phyloP scores from a whole-genome alignment of 2,797 vertebrate genomes.

The Liparis tanakae region DNA sequence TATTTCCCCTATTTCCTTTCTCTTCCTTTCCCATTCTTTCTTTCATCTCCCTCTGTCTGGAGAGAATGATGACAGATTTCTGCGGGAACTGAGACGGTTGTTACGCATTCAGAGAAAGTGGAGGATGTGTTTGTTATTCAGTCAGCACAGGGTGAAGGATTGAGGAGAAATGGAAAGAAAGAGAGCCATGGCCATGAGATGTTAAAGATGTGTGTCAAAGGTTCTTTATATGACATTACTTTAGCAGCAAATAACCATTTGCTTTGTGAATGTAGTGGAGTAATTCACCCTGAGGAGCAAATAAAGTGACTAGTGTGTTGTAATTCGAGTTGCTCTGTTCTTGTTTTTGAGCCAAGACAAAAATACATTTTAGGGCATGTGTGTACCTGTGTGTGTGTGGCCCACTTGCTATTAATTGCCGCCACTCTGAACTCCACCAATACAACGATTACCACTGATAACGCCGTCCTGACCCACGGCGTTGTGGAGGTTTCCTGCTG shows the following conservation, averaged over 20 bases:
- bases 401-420: neutral
- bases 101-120: constrained; percentile 40
- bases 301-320: neutral
- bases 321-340: neutral
- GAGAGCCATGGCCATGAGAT: neutral
- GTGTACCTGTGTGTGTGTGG: neutral
- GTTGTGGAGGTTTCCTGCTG: neutral
- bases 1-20: constrained; percentile 16
- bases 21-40: constrained; percentile 9
- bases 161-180: constrained; percentile 22
- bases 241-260: neutral
- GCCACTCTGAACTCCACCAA: neutral
- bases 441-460: neutral
- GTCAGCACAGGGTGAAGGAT: constrained; percentile 4
- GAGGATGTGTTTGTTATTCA: constrained; percentile 38
- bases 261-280: neutral
- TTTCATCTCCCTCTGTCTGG: constrained; percentile 16
- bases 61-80: constrained; percentile 22
- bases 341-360: neutral
- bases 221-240: neutral
- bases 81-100: constrained; percentile 39
- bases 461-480: neutral
- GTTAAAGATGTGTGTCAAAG: neutral
- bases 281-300: neutral
- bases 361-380: neutral